Percentiles rank a stretch among this genome's conserved stretches.
Evolutionary conservation across 2,113 vertebrate genomes (phyloP).

Genomic region (Sebastes schlegelii): DNA sequence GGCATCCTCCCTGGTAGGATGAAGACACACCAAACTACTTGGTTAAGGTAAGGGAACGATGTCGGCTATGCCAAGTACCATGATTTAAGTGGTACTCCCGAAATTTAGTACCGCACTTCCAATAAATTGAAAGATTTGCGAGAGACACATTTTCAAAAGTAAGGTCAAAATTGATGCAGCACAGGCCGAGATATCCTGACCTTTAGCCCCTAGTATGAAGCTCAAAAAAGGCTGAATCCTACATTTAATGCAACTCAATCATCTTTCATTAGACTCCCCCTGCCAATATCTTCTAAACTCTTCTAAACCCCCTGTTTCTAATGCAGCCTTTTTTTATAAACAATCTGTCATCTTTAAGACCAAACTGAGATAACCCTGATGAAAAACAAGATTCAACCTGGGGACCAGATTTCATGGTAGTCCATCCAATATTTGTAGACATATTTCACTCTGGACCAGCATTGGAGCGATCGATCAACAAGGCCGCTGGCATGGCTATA

Average conservation of each 20-base stretch:
- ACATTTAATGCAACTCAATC: not conserved
- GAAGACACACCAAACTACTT: not conserved
- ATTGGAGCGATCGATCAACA: not conserved
- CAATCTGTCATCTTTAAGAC: not conserved
- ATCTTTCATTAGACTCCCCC: not conserved
- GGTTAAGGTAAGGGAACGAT: not conserved
- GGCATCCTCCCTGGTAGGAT: not conserved
- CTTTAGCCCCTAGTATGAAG: not conserved
- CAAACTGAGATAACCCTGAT: not conserved
- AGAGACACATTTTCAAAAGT: not conserved
- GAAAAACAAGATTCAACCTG: not conserved
- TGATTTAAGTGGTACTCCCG: not conserved
- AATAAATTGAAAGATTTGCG: not conserved
- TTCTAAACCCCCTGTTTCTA: not conserved
- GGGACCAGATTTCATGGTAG: not conserved
- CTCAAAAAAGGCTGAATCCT: not conserved
- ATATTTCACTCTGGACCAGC: constrained; percentile 1
- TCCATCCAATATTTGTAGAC: not conserved
- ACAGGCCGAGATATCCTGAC: not conserved
- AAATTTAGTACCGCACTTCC: not conserved
- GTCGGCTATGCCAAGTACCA: not conserved
- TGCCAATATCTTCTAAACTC: not conserved
- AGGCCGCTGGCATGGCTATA: not conserved
- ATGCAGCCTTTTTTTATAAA: not conserved
- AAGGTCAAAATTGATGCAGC: no score